Evolutionary conservation across 2,113 vertebrate species (phyloP).

Genomic region (Emydocephalus ijimae): DNA sequence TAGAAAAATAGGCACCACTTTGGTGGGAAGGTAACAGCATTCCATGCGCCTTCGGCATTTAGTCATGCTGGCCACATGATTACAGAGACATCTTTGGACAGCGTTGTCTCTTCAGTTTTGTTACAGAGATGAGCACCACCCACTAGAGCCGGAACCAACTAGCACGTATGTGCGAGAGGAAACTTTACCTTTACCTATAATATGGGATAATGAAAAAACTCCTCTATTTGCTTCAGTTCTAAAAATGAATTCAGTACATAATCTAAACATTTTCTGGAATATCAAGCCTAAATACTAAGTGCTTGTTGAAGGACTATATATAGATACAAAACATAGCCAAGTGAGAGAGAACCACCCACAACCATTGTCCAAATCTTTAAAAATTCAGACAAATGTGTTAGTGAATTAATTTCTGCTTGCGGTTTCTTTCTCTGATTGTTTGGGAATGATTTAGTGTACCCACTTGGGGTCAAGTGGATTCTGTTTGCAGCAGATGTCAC

Average conservation of each 20-base stretch:
- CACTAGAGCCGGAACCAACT: too few species aligned
- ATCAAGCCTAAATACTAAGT: not conserved
- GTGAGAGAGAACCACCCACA: conserved; percentile 17
- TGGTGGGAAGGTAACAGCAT: too few species aligned
- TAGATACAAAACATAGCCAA: conserved; percentile 13
- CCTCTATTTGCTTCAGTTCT: not conserved
- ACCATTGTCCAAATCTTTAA: conserved; percentile 17
- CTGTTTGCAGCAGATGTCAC: not conserved
- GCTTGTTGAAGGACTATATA: conserved; percentile 11
- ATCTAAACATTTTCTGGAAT: conserved; percentile 19
- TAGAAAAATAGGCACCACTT: too few species aligned
- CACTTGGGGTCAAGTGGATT: not conserved
- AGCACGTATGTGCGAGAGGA: too few species aligned
- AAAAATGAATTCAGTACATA: not conserved
- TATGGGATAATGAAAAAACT: not conserved
- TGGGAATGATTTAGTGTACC: not conserved
- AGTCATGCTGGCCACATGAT: too few species aligned
- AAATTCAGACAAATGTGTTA: not conserved
- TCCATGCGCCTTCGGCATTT: too few species aligned
- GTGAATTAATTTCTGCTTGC: not conserved
- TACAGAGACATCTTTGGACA: too few species aligned
- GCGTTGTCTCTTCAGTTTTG: too few species aligned
- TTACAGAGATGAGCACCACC: too few species aligned
- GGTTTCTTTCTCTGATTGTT: conserved; percentile 2
- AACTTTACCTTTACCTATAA: not conserved